phyloP scores from a whole-genome alignment of 2,113 vertebrate genomes.

The Antigone vipio region DNA sequence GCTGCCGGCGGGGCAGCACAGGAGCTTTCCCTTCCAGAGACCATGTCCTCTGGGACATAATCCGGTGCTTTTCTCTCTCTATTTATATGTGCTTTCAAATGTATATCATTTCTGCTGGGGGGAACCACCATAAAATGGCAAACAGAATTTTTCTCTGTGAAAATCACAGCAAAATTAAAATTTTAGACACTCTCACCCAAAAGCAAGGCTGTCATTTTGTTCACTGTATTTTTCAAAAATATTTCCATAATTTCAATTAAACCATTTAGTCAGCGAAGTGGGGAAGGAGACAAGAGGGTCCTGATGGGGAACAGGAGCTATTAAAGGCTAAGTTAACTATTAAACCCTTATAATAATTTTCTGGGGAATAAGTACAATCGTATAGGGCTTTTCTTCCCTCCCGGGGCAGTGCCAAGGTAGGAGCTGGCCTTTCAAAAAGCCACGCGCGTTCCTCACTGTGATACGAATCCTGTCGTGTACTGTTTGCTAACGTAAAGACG shows the following conservation, averaged over 20 bases:
- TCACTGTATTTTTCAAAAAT: neutral
- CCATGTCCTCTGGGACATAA: neutral
- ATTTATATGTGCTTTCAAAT: neutral
- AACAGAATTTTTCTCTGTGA: neutral
- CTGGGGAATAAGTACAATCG: neutral
- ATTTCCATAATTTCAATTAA: neutral
- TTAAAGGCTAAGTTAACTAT: neutral
- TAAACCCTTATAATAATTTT: neutral
- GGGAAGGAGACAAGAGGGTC: neutral
- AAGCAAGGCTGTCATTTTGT: neutral
- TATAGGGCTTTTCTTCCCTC: neutral
- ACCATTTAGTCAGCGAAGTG: neutral
- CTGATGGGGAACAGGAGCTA: neutral
- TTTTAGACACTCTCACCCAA: neutral
- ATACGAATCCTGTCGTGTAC: rapidly evolving
- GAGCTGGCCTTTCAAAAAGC: neutral
- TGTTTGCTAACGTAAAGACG: neutral
- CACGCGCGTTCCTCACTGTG: neutral
- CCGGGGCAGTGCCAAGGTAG: neutral
- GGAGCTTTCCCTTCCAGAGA: neutral
- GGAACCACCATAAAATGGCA: neutral
- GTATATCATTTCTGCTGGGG: neutral
- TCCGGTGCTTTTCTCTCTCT: neutral
- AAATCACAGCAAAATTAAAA: neutral
- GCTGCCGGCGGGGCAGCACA: neutral